These are phyloP conservation scores for Ametastegia equiseti DNA, from an alignment of 2,888 invertebrate genomes.

Conservation along the genomic window DNA sequence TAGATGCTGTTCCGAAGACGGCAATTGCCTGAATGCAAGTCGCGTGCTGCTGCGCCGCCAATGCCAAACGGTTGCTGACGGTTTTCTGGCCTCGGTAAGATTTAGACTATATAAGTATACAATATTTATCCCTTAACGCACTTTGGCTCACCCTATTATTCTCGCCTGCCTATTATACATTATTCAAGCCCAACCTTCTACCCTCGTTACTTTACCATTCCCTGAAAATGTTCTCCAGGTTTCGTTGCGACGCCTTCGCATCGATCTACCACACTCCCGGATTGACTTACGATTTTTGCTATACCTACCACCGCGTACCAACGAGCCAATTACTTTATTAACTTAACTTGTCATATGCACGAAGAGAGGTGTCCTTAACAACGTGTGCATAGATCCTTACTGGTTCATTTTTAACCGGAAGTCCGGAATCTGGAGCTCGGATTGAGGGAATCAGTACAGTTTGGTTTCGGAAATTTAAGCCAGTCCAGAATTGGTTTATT, in stretches of 20 bases:
- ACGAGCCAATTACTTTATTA: constrained; percentile 14
- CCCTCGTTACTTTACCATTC: constrained; percentile 12
- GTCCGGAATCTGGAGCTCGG: background rate
- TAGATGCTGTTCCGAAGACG: constrained; percentile 26
- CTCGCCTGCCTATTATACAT: constrained; percentile 20
- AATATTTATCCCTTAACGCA: constrained; percentile 6
- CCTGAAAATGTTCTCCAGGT: background rate
- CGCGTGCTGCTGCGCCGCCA: constrained; percentile 24
- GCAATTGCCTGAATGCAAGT: constrained; percentile 27
- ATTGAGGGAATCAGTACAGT: background rate
- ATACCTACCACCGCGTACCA: background rate
- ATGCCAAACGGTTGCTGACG: constrained; percentile 37
- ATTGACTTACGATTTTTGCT: constrained; percentile 15
- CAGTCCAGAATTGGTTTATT: no score
- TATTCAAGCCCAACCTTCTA: constrained; percentile 11
- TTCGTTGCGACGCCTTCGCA: background rate
- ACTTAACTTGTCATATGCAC: background rate
- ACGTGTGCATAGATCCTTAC: background rate
- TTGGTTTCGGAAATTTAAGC: no score
- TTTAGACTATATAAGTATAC: background rate
- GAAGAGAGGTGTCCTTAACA: background rate
- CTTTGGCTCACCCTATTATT: constrained; percentile 13
- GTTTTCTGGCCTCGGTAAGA: constrained; percentile 29
- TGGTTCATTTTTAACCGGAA: background rate
- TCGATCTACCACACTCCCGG: background rate